A percentile compares a stretch with the other conserved stretches of the same genome.
Conservation (phyloP, 2,797 vertebrate species). For the Paratrypauchen microcephalus region DNA sequence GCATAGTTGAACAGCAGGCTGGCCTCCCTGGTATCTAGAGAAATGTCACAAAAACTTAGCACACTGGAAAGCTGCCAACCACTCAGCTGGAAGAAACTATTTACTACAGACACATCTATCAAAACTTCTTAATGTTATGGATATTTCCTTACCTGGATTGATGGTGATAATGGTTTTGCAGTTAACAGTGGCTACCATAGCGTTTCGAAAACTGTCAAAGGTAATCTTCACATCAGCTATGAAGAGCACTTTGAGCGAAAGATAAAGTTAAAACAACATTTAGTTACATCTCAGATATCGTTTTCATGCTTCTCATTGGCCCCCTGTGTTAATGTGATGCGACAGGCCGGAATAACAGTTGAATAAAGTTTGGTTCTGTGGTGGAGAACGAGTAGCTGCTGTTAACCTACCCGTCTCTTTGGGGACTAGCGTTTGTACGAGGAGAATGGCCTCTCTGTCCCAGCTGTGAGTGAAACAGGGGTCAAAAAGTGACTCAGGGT, state of each 20-base stretch:
- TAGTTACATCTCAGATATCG: slow-evolving; percentile 51
- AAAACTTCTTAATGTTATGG: slow-evolving; percentile 6
- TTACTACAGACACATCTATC: slow-evolving; percentile 9
- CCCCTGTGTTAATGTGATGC: slow-evolving; percentile 38
- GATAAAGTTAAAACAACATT: slow-evolving; percentile 47
- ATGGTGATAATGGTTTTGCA: slow-evolving; percentile 94
- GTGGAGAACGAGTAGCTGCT: slow-evolving; percentile 41
- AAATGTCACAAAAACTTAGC: slow-evolving; percentile 6
- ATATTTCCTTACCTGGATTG: slow-evolving; percentile 86
- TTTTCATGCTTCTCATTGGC: slow-evolving; percentile 18
- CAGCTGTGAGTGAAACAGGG: slow-evolving; percentile 82
- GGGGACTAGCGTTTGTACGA: slow-evolving; percentile 86
- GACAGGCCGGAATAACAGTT: slow-evolving; percentile 55
- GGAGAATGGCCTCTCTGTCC: slow-evolving; percentile 91
- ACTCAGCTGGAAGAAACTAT: slow-evolving; percentile 8
- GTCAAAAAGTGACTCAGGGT: slow-evolving; percentile 45
- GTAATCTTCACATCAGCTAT: slow-evolving; percentile 89
- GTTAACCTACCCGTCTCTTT: slow-evolving; percentile 86
- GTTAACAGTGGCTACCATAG: slow-evolving; percentile 90
- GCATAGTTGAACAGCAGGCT: slow-evolving; percentile 85
- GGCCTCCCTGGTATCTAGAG: slow-evolving; percentile 89
- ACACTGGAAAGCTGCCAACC: slow-evolving; percentile 16
- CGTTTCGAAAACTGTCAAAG: slow-evolving; percentile 91
- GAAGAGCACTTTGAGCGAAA: slow-evolving; percentile 86
- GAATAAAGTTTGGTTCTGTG: slow-evolving; percentile 43